These are phyloP conservation scores for Apamea crenata DNA, from an alignment of 2,888 invertebrate genomes.

Conservation along the genomic window DNA sequence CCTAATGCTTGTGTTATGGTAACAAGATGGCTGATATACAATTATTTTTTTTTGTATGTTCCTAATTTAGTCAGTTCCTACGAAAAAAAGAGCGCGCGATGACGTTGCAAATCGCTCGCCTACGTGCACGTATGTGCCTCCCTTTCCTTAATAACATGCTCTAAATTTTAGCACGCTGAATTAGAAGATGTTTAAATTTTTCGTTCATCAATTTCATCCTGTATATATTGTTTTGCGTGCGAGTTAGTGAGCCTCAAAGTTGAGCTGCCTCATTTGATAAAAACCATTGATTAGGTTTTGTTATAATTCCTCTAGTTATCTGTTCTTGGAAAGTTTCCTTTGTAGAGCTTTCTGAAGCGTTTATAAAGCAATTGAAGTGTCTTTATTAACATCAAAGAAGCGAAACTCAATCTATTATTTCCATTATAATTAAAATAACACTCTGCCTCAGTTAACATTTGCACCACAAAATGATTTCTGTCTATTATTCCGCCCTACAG, in stretches of 20 bases:
- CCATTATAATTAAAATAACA: conserved; percentile 27
- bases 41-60: no score
- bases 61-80: no score
- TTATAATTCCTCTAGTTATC: conserved; percentile 14
- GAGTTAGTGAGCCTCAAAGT: neutral
- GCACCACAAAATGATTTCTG: conserved; percentile 62
- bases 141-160: no score
- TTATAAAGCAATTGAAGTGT: conserved; percentile 25
- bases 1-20: no score
- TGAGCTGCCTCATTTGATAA: neutral
- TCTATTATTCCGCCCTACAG: conserved; percentile 68
- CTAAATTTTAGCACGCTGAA: no score
- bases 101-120: no score
- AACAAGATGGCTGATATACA: no score
- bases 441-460: conserved; percentile 52
- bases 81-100: no score
- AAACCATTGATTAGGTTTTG: conserved; percentile 10
- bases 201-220: no score
- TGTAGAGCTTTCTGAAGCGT: conserved; percentile 1
- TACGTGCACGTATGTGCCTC: no score
- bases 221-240: neutral
- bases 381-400: conserved; percentile 6
- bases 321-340: conserved; percentile 27
- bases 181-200: no score
- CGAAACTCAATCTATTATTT: conserved; percentile 24